phyloP scores from a whole-genome alignment of 35 echinoderm and acorn worm species.

The Stichopus chloronotus region DNA sequence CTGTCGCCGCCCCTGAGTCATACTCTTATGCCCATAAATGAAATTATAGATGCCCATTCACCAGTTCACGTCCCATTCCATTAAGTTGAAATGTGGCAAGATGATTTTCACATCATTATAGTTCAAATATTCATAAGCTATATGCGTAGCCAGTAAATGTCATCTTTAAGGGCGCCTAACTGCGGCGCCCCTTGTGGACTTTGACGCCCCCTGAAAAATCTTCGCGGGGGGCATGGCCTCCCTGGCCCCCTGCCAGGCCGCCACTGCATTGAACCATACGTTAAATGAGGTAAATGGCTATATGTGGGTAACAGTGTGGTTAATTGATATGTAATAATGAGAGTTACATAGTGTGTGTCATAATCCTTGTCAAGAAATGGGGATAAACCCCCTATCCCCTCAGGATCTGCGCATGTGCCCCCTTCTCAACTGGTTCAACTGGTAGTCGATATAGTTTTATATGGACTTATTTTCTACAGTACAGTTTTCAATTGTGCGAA shows the following conservation, averaged over 20 bases:
- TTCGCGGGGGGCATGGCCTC: not conserved
- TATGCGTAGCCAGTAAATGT: conserved; percentile 8
- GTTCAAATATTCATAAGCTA: conserved; percentile 3
- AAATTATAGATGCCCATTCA: conserved; percentile 2
- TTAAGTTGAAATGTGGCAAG: conserved; percentile 8
- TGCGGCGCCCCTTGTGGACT: conserved; percentile 4
- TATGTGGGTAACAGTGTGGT: conserved; percentile 2
- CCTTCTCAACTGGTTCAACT: no score
- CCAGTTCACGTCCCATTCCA: conserved; percentile 6
- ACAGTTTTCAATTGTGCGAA: no score
- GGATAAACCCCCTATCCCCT: no score
- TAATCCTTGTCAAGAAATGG: no score
- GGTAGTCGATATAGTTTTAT: no score
- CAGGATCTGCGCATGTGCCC: no score
- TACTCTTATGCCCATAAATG: conserved; percentile 8
- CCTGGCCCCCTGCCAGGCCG: conserved; percentile 2
- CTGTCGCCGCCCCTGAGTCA: conserved; percentile 4
- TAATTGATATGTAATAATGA: conserved; percentile 11
- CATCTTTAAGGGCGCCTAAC: conserved; percentile 1
- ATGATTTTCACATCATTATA: conserved; percentile 5
- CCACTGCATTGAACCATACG: conserved; percentile 7
- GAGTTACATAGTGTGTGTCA: not conserved
- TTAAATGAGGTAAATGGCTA: conserved; percentile 2
- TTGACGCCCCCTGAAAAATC: not conserved
- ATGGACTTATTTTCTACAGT: no score